phyloP scores from a whole-genome alignment of 2,797 vertebrate genomes.

The Peromyscus eremicus region DNA sequence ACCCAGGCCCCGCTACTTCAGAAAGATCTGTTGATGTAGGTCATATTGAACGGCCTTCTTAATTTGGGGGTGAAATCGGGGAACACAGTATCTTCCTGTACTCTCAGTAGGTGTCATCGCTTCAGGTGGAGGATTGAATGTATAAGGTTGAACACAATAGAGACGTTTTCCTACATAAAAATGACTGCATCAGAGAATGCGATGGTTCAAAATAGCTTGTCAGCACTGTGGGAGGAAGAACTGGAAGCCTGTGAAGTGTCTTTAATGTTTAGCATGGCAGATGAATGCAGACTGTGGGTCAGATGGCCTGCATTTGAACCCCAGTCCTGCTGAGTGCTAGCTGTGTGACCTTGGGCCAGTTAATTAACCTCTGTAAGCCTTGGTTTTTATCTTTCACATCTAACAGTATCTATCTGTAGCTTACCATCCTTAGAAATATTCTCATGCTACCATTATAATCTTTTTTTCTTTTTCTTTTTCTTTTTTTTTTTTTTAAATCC shows the following conservation, averaged over 20 bases:
- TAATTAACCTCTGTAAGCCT: slow-evolving; percentile 62
- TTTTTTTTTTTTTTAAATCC: background rate
- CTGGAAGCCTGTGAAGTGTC: background rate
- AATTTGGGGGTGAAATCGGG: slow-evolving; percentile 49
- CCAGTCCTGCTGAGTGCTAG: slow-evolving; percentile 22
- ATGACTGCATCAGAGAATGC: slow-evolving; percentile 44
- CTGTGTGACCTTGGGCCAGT: slow-evolving; percentile 33
- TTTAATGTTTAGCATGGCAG: slow-evolving; percentile 50
- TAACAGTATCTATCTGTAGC: slow-evolving; percentile 13
- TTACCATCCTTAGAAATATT: slow-evolving; percentile 15
- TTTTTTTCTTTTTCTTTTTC: background rate
- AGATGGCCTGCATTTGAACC: slow-evolving; percentile 30
- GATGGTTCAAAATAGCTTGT: slow-evolving; percentile 50
- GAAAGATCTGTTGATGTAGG: slow-evolving; percentile 6
- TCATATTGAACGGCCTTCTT: slow-evolving; percentile 12
- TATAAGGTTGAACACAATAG: slow-evolving; percentile 2
- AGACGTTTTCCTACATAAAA: slow-evolving; percentile 43
- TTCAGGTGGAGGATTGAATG: slow-evolving; percentile 57
- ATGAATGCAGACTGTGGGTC: slow-evolving; percentile 39
- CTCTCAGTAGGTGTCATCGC: slow-evolving; percentile 30
- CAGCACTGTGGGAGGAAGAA: slow-evolving; percentile 48
- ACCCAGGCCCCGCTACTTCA: background rate
- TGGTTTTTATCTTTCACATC: slow-evolving; percentile 63
- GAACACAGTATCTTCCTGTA: slow-evolving; percentile 6
- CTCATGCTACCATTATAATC: background rate